phyloP scores from a whole-genome alignment of 1,140 invertebrate species.

The Cydia splendana region DNA sequence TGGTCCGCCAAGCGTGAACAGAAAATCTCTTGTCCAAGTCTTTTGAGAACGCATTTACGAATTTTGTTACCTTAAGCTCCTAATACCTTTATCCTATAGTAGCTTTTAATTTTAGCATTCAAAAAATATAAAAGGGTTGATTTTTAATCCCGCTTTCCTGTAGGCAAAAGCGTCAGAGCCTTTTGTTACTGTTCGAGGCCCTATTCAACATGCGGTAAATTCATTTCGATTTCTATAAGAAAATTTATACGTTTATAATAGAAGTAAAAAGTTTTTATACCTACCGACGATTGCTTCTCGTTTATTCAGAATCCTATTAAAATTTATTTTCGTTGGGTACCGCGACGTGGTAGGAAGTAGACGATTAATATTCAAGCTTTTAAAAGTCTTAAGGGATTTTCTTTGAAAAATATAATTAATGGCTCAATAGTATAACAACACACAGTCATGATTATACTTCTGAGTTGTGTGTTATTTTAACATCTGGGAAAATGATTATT shows the following conservation, averaged over 20 bases:
- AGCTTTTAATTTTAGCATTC: constrained; percentile 74
- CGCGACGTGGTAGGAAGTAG: constrained; percentile 4
- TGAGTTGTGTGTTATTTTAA: background rate
- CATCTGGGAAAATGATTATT: background rate
- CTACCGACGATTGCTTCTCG: constrained; percentile 33
- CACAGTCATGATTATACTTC: constrained; percentile 2
- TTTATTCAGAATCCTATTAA: constrained; percentile 42
- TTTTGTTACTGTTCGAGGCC: constrained; percentile 58
- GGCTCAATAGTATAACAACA: background rate
- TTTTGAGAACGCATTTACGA: constrained; percentile 63
- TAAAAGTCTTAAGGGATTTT: constrained; percentile 4
- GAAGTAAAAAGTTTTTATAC: constrained; percentile 38
- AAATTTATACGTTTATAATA: constrained; percentile 32
- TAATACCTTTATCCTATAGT: constrained; percentile 76
- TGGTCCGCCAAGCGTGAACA: constrained; percentile 74
- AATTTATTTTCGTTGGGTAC: constrained; percentile 8
- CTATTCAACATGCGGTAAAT: constrained; percentile 63
- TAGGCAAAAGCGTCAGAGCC: constrained; percentile 53
- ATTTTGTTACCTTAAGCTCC: constrained; percentile 73
- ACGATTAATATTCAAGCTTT: constrained; percentile 27
- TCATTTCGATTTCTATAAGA: constrained; percentile 55
- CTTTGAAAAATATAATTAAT: constrained; percentile 29
- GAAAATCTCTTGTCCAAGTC: constrained; percentile 64
- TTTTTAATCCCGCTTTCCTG: constrained; percentile 71
- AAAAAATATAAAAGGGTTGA: constrained; percentile 69